phyloP scores from a whole-genome alignment of 2,797 vertebrate genomes.

The Falco peregrinus region DNA sequence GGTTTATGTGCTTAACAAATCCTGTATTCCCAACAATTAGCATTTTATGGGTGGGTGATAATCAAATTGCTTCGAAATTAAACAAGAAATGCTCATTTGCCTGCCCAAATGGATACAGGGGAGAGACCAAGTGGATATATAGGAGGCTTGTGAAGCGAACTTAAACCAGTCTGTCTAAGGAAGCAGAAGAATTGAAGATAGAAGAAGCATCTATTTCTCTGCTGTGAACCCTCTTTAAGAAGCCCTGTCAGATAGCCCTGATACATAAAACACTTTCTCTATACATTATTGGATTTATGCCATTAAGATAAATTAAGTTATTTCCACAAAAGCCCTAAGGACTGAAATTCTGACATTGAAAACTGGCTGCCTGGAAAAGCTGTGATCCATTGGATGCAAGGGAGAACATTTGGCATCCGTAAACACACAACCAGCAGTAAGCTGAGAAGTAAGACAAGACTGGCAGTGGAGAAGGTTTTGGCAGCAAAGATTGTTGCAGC shows the following conservation, averaged over 20 bases:
- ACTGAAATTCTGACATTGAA: not conserved
- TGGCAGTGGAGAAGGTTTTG: not conserved
- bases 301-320: not conserved
- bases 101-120: not conserved
- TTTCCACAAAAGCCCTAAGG: not conserved
- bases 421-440: not conserved
- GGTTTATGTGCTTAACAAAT: not conserved
- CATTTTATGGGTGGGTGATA: not conserved
- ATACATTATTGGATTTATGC: not conserved
- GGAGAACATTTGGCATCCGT: not conserved
- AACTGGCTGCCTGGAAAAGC: not conserved
- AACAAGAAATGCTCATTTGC: not conserved
- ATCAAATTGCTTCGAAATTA: not conserved
- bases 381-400: not conserved
- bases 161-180: not conserved
- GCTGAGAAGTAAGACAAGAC: not conserved
- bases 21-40: not conserved
- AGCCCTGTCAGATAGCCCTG: rapidly evolving
- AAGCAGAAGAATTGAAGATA: not conserved
- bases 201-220: not conserved
- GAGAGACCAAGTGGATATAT: not conserved
- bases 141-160: not conserved
- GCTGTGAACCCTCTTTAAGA: not conserved
- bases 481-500: not conserved
- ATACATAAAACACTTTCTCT: not conserved